These are phyloP conservation scores for Paracentrotus lividus DNA, from an alignment of 53 echinoderm and acorn worm species.

Conservation along the genomic window DNA sequence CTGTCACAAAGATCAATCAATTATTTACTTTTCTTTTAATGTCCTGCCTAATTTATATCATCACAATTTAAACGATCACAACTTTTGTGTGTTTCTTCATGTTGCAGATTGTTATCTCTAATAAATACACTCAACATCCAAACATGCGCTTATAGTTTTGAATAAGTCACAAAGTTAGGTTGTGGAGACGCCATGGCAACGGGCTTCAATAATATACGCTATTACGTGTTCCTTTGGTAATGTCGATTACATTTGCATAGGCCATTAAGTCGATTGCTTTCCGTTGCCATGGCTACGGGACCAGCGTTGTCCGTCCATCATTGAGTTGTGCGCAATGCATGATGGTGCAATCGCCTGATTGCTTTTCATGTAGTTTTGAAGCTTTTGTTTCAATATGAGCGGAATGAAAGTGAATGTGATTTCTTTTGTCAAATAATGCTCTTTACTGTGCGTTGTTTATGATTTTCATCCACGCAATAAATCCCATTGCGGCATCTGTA, in stretches of 20 bases:
- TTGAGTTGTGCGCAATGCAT: background rate
- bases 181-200: constrained; percentile 57
- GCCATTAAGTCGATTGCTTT: constrained; percentile 66
- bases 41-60: constrained; percentile 5
- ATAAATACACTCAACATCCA: constrained; percentile 39
- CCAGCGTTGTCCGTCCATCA: background rate
- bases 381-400: background rate
- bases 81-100: background rate
- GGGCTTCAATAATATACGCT: constrained; percentile 54
- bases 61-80: constrained; percentile 4
- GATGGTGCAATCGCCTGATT: constrained; percentile 13
- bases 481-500: constrained; percentile 35
- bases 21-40: background rate
- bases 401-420: background rate
- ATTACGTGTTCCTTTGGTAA: constrained; percentile 63
- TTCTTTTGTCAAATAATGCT: background rate
- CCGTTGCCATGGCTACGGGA: constrained; percentile 56
- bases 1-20: background rate
- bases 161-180: constrained; percentile 42
- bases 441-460: background rate
- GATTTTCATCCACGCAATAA: background rate
- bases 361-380: background rate
- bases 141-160: constrained; percentile 22
- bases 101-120: constrained; percentile 51
- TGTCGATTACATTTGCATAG: constrained; percentile 75